A percentile compares a stretch with the other conserved stretches of the same genome.
Evolutionary conservation across 2,888 invertebrate species (phyloP).

Genomic region (Himalopsyche kuldschensis): DNA sequence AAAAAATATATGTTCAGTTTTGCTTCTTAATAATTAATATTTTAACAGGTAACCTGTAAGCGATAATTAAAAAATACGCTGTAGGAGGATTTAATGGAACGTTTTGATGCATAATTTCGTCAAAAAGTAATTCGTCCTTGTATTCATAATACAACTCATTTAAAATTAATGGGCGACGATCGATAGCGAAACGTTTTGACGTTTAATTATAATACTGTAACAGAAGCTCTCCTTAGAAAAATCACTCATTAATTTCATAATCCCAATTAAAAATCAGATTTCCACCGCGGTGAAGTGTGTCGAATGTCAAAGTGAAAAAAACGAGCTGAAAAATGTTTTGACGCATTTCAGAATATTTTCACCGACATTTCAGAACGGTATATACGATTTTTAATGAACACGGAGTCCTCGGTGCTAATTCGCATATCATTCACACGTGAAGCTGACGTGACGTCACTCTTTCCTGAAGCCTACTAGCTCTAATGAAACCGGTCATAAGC

Average conservation of each 20-base stretch:
- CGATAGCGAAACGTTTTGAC: neutral
- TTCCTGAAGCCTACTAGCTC: neutral
- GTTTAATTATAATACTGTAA: neutral
- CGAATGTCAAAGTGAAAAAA: neutral
- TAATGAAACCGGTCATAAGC: neutral
- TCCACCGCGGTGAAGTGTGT: neutral
- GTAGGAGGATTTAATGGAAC: no score
- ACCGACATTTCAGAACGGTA: neutral
- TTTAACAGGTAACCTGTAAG: no score
- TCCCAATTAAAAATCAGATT: neutral
- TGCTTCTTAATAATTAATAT: no score
- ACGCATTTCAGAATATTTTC: neutral
- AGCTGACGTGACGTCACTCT: neutral
- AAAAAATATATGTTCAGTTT: no score
- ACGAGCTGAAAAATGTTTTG: neutral
- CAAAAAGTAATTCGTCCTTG: no score
- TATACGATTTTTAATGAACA: neutral
- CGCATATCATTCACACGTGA: slow-evolving; percentile 7
- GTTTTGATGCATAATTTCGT: no score
- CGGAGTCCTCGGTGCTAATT: neutral
- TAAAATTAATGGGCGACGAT: neutral
- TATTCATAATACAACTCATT: no score
- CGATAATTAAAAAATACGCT: no score
- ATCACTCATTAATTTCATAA: neutral
- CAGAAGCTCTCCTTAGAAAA: neutral